Percentiles rank a stretch among this genome's conserved stretches.
Conservation (phyloP, 1,140 invertebrate species). For the Zophobas morio region DNA sequence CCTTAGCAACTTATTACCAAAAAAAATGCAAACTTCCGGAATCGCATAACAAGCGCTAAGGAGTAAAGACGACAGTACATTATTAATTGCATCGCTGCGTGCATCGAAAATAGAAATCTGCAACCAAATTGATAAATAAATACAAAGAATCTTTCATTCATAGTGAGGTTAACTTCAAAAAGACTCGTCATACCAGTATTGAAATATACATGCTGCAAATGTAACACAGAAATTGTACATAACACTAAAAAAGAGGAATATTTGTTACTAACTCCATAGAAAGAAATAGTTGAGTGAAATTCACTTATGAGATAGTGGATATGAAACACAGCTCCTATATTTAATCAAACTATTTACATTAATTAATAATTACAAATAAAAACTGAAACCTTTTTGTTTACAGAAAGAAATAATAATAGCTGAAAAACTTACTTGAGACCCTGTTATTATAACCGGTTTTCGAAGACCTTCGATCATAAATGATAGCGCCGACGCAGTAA, state of each 20-base stretch:
- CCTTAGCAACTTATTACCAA: conserved; percentile 88
- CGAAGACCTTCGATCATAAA: conserved; percentile 97
- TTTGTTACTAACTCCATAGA: conserved; percentile 2
- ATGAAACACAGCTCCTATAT: too few species aligned
- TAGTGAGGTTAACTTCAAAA: too few species aligned
- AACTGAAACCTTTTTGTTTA: too few species aligned
- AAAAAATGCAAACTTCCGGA: conserved; percentile 94
- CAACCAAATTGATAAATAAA: not conserved
- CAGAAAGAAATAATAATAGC: not conserved
- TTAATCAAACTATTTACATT: too few species aligned
- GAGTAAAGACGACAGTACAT: conserved; percentile 91
- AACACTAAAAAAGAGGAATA: not conserved
- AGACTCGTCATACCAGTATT: too few species aligned
- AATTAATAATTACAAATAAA: too few species aligned
- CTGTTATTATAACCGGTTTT: conserved; percentile 96
- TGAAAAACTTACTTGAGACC: conserved; percentile 79
- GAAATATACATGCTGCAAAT: too few species aligned
- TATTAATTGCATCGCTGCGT: conserved; percentile 91
- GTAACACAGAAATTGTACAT: too few species aligned
- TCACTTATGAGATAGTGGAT: too few species aligned
- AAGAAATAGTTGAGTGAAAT: too few species aligned
- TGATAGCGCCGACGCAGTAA: conserved; percentile 94
- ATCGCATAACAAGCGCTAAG: conserved; percentile 91
- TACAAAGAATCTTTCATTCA: too few species aligned
- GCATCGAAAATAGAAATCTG: conserved; percentile 94